These are phyloP conservation scores for Drosophila anomalata DNA, from an alignment of 2,888 invertebrate genomes.

Conservation along the genomic window DNA sequence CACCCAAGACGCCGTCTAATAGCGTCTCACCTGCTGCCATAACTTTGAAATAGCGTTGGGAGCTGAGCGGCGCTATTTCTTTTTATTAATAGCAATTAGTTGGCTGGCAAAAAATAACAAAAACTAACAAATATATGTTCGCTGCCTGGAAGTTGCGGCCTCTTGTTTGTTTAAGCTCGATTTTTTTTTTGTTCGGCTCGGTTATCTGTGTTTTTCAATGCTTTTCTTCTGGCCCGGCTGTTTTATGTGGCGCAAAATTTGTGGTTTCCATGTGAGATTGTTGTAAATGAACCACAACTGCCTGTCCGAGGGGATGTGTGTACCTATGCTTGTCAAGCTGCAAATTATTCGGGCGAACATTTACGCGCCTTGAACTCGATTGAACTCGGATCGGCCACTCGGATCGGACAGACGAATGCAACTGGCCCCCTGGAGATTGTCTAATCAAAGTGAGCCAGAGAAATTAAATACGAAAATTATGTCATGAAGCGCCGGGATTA, in stretches of 20 bases:
- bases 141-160: conserved; percentile 45
- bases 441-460: conserved; percentile 63
- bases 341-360: conserved; percentile 38
- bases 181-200: conserved; percentile 20
- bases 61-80: conserved; percentile 26
- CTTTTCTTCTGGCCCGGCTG: conserved; percentile 41
- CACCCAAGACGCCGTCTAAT: conserved; percentile 45
- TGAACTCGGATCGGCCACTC: conserved; percentile 49
- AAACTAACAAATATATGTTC: conserved; percentile 22
- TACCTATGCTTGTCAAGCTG: conserved; percentile 37
- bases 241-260: conserved; percentile 60
- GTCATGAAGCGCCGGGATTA: conserved; percentile 56
- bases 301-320: conserved; percentile 5
- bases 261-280: conserved; percentile 63
- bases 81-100: conserved; percentile 74
- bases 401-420: conserved; percentile 14
- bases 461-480: conserved; percentile 67
- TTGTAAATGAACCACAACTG: conserved; percentile 44
- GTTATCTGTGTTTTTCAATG: conserved; percentile 33
- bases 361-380: conserved; percentile 69
- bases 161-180: conserved; percentile 36
- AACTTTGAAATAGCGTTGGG: conserved; percentile 14
- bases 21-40: conserved; percentile 40
- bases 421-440: conserved; percentile 45
- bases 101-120: conserved; percentile 33